These are phyloP conservation scores for Pocota personata DNA, from an alignment of 2,888 invertebrate species.

Conservation along the genomic window DNA sequence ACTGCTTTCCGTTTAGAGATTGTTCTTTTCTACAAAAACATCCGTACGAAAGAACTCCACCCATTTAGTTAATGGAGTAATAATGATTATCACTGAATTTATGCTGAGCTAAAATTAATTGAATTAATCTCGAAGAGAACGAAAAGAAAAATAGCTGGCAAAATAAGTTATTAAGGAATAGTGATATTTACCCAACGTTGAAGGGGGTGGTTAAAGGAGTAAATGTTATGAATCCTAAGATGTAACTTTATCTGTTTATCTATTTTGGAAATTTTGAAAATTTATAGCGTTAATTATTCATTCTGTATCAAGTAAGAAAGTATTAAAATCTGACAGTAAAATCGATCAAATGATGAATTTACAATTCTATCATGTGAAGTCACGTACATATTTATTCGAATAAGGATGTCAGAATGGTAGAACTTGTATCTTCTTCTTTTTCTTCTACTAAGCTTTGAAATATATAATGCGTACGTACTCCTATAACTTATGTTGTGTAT, in stretches of 20 bases:
- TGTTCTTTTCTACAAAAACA: constrained; percentile 33
- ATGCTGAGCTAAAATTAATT: constrained; percentile 49
- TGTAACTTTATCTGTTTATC: background rate
- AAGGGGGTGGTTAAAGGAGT: background rate
- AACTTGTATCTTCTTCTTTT: too few relatives aligned
- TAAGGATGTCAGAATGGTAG: too few relatives aligned
- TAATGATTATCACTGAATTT: constrained; percentile 52
- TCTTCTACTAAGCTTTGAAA: too few relatives aligned
- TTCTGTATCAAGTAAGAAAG: too few relatives aligned
- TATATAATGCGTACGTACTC: too few relatives aligned
- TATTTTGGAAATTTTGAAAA: background rate
- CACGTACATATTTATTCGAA: too few relatives aligned
- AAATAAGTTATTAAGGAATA: background rate
- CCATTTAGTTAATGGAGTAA: constrained; percentile 43
- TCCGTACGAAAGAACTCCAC: background rate
- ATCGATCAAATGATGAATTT: too few relatives aligned
- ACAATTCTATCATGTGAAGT: too few relatives aligned
- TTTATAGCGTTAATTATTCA: background rate
- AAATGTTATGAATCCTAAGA: background rate
- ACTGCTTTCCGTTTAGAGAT: constrained; percentile 50
- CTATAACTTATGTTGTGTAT: too few relatives aligned
- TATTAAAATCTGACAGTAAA: too few relatives aligned
- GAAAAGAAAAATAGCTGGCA: background rate
- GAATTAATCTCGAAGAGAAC: background rate
- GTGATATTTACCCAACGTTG: background rate